Evolutionary conservation across 2,113 vertebrate species (phyloP), one percentile per base, ranked within the genome.

Genomic region (Pseudopodoces humilis): DNA sequence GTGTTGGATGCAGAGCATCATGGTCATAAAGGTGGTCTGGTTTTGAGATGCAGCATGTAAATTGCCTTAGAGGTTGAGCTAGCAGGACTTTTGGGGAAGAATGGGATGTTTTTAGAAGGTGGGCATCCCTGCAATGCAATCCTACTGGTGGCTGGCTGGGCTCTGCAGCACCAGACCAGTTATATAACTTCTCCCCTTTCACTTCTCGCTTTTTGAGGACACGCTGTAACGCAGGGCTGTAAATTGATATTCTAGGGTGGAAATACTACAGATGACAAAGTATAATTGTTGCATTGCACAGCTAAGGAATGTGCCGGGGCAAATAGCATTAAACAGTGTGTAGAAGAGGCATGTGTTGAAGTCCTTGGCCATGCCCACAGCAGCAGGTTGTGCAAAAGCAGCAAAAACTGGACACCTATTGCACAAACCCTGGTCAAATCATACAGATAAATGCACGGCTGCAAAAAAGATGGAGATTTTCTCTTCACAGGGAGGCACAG

Each of bases 241-340:
- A 95, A 92, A 88, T 14, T 78, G 85, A 93, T 96, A 94, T 77
- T 93, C 83, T 30, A 52, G 64, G 60, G 60, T 96, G 90, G 92
- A 95, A 95, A 95, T 93, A 59, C 79, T 96, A 90, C 0, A 5
- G 79, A 90, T 93, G 86, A 91, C 92, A 93, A 88, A 83, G 90
- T 83, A 78, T 96, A 93, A 88, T 44, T 7, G 1, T 86, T 76
- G 78, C 83, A 47, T 53, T 56, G 59, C 7, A 0, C 37, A 44
- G 83, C 79, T 68, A 52, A 90, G 90, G 85, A 93, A 93, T 71
- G 64, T 58, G 71, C 53, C 0, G 68, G 43, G 47, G 64, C 71
- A 92, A 95, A 93, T n/a, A 86, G 44, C 72, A 56, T 43, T 39
- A 70, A 92, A 62, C 8, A 31, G 44, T 4, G n/a, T 11, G 35